Evolutionary conservation across 2,888 invertebrate genomes (phyloP).

Genomic region (Sclerodermus sp.): DNA sequence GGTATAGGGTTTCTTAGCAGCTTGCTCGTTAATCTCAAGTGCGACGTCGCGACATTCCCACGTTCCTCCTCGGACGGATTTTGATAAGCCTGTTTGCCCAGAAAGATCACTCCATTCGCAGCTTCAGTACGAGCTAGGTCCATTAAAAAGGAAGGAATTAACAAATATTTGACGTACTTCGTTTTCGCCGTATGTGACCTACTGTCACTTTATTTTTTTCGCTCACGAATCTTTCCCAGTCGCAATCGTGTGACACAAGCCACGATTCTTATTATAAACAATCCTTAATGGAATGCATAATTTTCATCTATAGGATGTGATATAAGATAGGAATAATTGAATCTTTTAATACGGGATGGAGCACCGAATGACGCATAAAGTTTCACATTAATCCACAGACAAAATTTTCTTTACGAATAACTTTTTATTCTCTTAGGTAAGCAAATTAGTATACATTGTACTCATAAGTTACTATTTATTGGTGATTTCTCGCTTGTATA

Average conservation of each 20-base stretch:
- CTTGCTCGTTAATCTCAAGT: constrained; percentile 40
- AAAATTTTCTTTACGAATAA: not conserved
- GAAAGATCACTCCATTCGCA: constrained; percentile 34
- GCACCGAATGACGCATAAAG: no score
- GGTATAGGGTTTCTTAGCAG: constrained; percentile 1
- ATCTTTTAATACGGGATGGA: no score
- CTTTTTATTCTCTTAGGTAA: constrained; percentile 27
- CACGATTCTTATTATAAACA: no score
- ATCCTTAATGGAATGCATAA: no score
- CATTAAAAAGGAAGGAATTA: constrained; percentile 9
- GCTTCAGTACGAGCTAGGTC: not conserved
- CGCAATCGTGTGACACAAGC: no score
- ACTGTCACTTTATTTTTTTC: constrained; percentile 2
- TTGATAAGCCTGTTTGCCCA: constrained; percentile 48
- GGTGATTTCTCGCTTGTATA: constrained; percentile 3
- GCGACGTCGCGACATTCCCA: constrained; percentile 49
- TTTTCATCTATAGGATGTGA: no score
- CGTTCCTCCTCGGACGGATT: constrained; percentile 38
- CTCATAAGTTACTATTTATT: constrained; percentile 21
- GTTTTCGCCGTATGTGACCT: constrained; percentile 12
- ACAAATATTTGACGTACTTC: constrained; percentile 25
- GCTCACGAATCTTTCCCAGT: no score
- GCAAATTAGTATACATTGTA: constrained; percentile 25
- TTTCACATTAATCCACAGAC: no score
- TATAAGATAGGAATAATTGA: no score